Evolutionary conservation across 2,797 vertebrate species (phyloP).

Genomic region (Acanthurus lineatus): DNA sequence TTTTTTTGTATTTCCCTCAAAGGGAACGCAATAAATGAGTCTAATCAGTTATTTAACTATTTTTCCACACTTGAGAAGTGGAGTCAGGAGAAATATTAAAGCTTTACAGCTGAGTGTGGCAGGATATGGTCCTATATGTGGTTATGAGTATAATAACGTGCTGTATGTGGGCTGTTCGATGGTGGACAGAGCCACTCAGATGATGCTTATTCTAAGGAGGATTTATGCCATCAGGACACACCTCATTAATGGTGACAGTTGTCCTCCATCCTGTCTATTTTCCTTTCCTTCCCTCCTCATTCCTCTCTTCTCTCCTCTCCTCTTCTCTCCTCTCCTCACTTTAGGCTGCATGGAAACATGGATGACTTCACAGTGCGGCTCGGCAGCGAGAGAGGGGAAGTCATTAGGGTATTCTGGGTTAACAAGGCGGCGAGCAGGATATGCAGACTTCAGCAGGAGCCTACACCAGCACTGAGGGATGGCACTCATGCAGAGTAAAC

Average conservation of each 20-base stretch:
- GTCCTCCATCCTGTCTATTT: constrained; percentile 25
- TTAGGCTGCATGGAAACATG: constrained; percentile 78
- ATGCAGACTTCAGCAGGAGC: constrained; percentile 81
- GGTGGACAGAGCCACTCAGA: constrained; percentile 36
- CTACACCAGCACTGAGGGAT: constrained; percentile 72
- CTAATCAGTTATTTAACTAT: constrained; percentile 50
- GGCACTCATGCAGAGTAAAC: constrained; percentile 80
- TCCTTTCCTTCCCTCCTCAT: constrained; percentile 42
- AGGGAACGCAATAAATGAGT: constrained; percentile 48
- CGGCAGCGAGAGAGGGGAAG: constrained; percentile 73
- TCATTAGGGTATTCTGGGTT: constrained; percentile 83
- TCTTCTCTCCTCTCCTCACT: constrained; percentile 52
- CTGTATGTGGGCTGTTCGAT: constrained; percentile 34
- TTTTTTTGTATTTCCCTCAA: constrained; percentile 32
- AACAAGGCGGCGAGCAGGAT: constrained; percentile 80
- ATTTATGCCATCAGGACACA: constrained; percentile 55
- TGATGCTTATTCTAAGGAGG: constrained; percentile 14
- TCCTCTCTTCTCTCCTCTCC: constrained; percentile 48
- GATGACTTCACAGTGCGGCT: constrained; percentile 80
- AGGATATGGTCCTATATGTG: constrained; percentile 31
- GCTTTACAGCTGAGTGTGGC: constrained; percentile 5
- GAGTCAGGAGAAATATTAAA: constrained; percentile 41
- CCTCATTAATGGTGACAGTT: constrained; percentile 52
- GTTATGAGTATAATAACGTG: constrained; percentile 12
- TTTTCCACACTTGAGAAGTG: constrained; percentile 40